Base-by-base conservation (phyloP, 1,140 invertebrate genomes). In the Diabrotica virgifera region DNA sequence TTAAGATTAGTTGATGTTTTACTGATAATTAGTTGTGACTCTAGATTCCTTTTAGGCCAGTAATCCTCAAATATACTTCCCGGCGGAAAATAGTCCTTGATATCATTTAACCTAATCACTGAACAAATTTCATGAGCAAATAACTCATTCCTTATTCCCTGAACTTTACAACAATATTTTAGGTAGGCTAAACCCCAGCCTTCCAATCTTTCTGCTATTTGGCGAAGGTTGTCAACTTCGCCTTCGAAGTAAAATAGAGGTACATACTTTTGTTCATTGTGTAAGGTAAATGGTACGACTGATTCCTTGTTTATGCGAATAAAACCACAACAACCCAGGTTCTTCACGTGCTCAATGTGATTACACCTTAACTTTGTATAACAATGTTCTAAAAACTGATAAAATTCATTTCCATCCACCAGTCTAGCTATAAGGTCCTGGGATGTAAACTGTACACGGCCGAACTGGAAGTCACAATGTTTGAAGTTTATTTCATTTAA, bases 211-310 rank as follows among this genome's bases (percentile, higher is more conserved):
- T 92, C 88, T 46, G 92, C 90, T 76, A 94, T 93, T 52, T 89
- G 84, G 76, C 93, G 93, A 0, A 94, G 81, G 79, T 92, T 93
- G 75, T 95, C 92, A 0, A 91, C 94, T 82, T 96, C 93, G 65
- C 92, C 92, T 82, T 95, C 93, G 77, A 96, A 95, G 78, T 95
- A 95, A 79, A 95, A 96, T n/a, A 97, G 78, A 8, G 94, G 95
- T 59, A 98, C 94, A 80, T 91, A 94, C 78, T 94, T 94, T 71
- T 91, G 86, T 60, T 82, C 83, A 69, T 92, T 89, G 70, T 91
- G 88, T 5, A 92, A 87, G 2, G 95, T 94, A 76, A 96, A 97
- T 5, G 95, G 95, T 54, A 97, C 93, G 36, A 97, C 92, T 0
- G 93, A 93, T 74, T 95, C 95, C 75, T 93, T 94, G 77, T 97